Conservation (phyloP, 2,888 invertebrate species). For the Dimorphilus gyrociliatus region DNA sequence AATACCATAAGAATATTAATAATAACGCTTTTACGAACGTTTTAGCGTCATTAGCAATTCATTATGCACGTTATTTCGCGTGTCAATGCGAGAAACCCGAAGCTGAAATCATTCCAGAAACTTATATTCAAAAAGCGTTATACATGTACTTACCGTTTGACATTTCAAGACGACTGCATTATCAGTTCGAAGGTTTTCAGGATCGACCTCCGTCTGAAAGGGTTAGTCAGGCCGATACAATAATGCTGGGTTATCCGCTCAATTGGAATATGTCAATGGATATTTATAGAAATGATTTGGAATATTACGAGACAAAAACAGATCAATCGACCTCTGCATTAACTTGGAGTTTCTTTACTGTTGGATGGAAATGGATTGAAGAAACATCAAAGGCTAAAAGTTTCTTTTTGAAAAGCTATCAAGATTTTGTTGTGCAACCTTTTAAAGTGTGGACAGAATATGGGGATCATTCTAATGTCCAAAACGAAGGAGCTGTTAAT, state of each 20-base stretch:
- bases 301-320: conserved; percentile 13
- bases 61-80: conserved; percentile 10
- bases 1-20: conserved; percentile 10
- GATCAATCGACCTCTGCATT: too few species aligned
- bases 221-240: conserved; percentile 14
- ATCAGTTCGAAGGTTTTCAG: conserved; percentile 11
- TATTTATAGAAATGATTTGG: conserved; percentile 13
- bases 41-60: conserved; percentile 12
- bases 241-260: conserved; percentile 14
- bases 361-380: conserved; percentile 13
- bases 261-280: conserved; percentile 14
- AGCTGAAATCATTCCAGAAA: too few species aligned
- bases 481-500: conserved; percentile 10
- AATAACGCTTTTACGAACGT: conserved; percentile 14
- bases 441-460: conserved; percentile 17
- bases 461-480: conserved; percentile 7
- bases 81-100: too few species aligned
- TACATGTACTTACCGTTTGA: conserved; percentile 13
- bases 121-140: too few species aligned
- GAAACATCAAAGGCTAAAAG: conserved; percentile 8
- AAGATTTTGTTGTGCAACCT: conserved; percentile 12
- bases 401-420: conserved; percentile 13
- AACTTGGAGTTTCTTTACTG: conserved; percentile 11
- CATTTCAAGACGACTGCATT: conserved; percentile 11
- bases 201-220: conserved; percentile 5